Evolutionary conservation across 1,140 invertebrate species (phyloP), one percentile per base, ranked within the genome.

Genomic region (Augochlora pura): DNA sequence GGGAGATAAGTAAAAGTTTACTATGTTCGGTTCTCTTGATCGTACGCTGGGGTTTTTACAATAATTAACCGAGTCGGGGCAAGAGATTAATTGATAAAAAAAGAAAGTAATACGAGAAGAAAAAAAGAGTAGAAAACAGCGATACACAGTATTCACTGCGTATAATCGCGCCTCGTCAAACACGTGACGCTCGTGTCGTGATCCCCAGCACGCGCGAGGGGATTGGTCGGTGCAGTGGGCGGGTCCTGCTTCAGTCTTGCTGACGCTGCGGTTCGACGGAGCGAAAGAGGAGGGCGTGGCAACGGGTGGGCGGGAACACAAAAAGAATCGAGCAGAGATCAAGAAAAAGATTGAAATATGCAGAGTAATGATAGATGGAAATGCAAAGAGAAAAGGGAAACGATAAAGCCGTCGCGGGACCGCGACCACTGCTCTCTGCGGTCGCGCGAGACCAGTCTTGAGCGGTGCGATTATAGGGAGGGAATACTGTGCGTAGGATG

Each of bases 401-500:
- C 9, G 42, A 2, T 46, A 10, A 4, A 46, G 42, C 42, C 42
- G 42, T 46, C 42, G 42, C 9, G 42, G 42, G 42, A 46, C 42
- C 42, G 42, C 9, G 16, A 52, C 14, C 16, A 52, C 6, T 16
- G 49, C 18, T 6, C 49, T 21, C 49, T 2, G 5, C 0, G 16
- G 49, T 52, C 49, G 6, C 42, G 42, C 42, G 42, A 9, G 42
- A 46, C 42, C 42, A 46, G 12, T 32, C 32, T 32, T 4, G 42
- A 46, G 42, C 12, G 42, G 57, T 23, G 57, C 49, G 49, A 54
- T 54, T 54, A 54, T 54, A 62, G 23, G 23, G 59, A 62, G 59
- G 25, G 38, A 65, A 42, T 57, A 57, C 54, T 57, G 18, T 57
- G 54, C 18, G n/a, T n/a, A n/a, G 54, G 65, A 39, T 77, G 65